Evolutionary conservation across 2,113 vertebrate species (phyloP).

Genomic region (Engraulis encrasicolus): DNA sequence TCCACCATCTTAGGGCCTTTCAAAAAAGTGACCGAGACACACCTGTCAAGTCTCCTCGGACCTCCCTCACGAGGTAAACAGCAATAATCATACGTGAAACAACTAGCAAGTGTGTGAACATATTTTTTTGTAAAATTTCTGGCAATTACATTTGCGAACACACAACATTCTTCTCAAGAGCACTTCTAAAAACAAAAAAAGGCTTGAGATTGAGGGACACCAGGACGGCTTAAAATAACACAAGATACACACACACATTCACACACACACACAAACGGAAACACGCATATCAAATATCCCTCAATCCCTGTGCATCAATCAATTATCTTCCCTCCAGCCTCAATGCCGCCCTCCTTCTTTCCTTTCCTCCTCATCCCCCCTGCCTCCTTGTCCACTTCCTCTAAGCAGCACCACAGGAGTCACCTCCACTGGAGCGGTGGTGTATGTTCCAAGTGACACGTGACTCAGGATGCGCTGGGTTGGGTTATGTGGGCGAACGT

Average conservation of each 20-base stretch:
- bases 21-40: background rate
- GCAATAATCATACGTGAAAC: background rate
- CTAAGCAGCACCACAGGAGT: background rate
- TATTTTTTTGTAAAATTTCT: background rate
- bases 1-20: background rate
- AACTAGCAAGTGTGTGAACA: background rate
- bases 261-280: slow-evolving; percentile 14
- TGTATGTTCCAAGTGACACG: slow-evolving; percentile 28
- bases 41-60: background rate
- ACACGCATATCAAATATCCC: slow-evolving; percentile 16
- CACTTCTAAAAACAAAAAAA: slow-evolving; percentile 1
- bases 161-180: background rate
- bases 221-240: slow-evolving; percentile 13
- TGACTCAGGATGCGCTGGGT: too few species aligned
- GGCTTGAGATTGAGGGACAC: slow-evolving; percentile 31
- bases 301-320: slow-evolving; percentile 2
- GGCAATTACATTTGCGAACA: slow-evolving; percentile 19
- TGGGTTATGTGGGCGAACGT: too few species aligned
- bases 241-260: background rate
- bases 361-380: too few species aligned
- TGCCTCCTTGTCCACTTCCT: background rate
- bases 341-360: background rate
- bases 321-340: background rate
- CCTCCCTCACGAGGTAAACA: background rate
- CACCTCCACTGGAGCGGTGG: slow-evolving; percentile 2